These are phyloP conservation scores for Passer domesticus DNA, from an alignment of 2,113 vertebrate species.

Conservation along the genomic window DNA sequence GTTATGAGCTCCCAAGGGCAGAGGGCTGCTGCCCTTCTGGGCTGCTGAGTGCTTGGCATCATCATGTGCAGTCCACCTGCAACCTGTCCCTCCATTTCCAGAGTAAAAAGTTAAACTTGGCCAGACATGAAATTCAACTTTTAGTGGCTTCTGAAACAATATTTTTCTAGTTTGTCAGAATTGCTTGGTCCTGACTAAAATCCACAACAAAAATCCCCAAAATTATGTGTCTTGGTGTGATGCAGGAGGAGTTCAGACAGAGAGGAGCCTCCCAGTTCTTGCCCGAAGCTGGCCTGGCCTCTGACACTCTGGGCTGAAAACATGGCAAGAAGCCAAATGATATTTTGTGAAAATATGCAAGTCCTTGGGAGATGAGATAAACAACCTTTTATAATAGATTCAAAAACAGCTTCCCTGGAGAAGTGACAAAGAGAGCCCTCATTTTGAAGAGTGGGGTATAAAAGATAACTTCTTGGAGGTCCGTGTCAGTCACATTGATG, in stretches of 20 bases:
- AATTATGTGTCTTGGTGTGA: background rate
- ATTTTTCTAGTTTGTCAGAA: background rate
- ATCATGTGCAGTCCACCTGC: background rate
- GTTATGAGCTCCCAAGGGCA: background rate
- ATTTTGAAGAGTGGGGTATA: background rate
- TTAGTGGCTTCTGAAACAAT: background rate
- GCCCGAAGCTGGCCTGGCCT: background rate
- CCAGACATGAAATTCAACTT: background rate
- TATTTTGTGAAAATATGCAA: background rate
- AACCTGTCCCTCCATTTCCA: background rate
- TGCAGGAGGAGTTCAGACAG: background rate
- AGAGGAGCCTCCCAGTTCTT: background rate
- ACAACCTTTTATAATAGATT: background rate
- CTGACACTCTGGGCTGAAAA: background rate
- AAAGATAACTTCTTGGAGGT: background rate
- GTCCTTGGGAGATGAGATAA: background rate
- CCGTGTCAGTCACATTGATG: background rate
- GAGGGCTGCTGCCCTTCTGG: background rate
- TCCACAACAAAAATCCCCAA: rapidly evolving
- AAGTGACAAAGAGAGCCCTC: background rate
- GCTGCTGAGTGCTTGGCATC: background rate
- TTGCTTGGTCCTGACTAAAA: background rate
- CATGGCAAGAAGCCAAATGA: background rate
- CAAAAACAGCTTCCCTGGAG: background rate
- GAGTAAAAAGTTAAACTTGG: background rate